Conservation (phyloP, 2,797 vertebrate genomes). For the Nannoperca obscura region DNA sequence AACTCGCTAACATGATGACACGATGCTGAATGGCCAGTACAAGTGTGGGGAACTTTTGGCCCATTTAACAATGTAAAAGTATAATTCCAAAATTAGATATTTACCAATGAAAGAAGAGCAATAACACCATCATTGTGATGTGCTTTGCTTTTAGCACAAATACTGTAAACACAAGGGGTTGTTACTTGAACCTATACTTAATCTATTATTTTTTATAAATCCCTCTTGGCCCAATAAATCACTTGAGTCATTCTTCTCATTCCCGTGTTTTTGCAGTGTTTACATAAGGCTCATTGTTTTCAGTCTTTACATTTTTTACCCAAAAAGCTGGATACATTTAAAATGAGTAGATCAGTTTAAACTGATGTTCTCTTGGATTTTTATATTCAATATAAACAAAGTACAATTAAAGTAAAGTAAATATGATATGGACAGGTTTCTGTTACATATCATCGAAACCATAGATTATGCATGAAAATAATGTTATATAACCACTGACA, state of each 20-base stretch:
- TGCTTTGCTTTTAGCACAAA: not conserved
- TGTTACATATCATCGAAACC: constrained; percentile 4
- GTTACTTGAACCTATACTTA: not conserved
- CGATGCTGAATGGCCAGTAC: constrained; percentile 18
- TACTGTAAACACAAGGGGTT: not conserved
- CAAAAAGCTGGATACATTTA: too few species aligned
- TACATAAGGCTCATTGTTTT: constrained; percentile 8
- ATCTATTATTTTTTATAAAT: constrained; percentile 18
- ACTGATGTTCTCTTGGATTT: not conserved
- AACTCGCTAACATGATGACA: constrained; percentile 40
- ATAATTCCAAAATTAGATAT: not conserved
- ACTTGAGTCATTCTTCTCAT: not conserved
- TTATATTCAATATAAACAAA: not conserved
- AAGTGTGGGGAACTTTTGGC: not conserved
- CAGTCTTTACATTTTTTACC: not conserved
- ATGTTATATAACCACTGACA: constrained; percentile 10
- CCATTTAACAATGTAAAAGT: not conserved
- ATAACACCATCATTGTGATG: too few species aligned
- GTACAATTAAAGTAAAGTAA: constrained; percentile 10
- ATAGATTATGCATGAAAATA: constrained; percentile 18
- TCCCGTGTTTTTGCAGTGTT: constrained; percentile 14
- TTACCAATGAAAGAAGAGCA: not conserved
- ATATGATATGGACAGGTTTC: constrained; percentile 4
- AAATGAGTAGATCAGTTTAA: not conserved
- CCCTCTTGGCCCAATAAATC: not conserved